phyloP scores from a whole-genome alignment of 2,888 invertebrate genomes.

The Sturmia bella region DNA sequence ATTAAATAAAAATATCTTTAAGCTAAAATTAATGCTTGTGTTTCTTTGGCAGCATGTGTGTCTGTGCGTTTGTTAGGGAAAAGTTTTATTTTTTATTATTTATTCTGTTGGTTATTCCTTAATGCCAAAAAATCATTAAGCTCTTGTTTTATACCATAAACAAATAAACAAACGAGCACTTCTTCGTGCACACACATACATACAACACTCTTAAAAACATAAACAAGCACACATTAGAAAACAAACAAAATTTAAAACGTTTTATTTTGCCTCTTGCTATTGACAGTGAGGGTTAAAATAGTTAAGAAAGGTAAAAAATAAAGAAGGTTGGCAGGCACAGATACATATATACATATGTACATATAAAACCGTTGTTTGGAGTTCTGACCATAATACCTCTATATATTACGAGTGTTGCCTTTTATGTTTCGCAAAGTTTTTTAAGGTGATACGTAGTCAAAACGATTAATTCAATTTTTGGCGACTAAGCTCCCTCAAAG shows the following conservation, averaged over 20 bases:
- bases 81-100: constrained; percentile 7
- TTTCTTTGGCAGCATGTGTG: background rate
- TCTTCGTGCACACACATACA: background rate
- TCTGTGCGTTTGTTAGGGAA: constrained; percentile 9
- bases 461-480: too few species aligned
- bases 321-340: too few species aligned
- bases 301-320: too few species aligned
- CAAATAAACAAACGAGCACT: background rate
- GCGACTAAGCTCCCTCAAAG: too few species aligned
- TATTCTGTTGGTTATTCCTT: too few species aligned
- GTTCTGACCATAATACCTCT: too few species aligned
- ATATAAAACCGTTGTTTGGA: too few species aligned
- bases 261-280: constrained; percentile 1
- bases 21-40: constrained; percentile 33
- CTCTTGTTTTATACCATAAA: constrained; percentile 28
- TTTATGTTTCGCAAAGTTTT: too few species aligned
- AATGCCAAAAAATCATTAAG: constrained; percentile 27
- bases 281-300: background rate
- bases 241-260: constrained; percentile 46
- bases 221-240: constrained; percentile 17
- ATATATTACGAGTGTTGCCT: too few species aligned
- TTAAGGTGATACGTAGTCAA: too few species aligned
- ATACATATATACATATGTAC: too few species aligned
- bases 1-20: constrained; percentile 57
- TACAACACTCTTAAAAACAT: background rate